phyloP scores from a whole-genome alignment of 2,797 vertebrate genomes.

The Saxicola maurus region DNA sequence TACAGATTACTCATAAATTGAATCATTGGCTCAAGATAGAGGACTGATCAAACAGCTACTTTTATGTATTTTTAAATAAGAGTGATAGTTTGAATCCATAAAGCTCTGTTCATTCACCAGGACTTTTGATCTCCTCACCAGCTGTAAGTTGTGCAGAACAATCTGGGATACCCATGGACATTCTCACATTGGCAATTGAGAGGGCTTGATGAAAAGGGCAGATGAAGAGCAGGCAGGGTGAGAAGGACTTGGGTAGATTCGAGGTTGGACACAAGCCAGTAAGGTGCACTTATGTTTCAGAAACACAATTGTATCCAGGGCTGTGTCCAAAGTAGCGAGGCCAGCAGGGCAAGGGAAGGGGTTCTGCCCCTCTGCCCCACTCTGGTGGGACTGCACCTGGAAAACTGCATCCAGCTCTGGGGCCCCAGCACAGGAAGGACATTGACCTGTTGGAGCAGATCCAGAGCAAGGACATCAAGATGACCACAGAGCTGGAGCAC shows the following conservation, averaged over 20 bases:
- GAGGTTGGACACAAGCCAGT: fast-evolving
- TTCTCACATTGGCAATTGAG: neutral
- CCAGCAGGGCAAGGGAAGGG: neutral
- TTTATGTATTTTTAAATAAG: neutral
- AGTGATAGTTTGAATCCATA: neutral
- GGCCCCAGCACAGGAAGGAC: no score
- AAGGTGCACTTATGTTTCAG: fast-evolving
- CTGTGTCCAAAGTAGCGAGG: fast-evolving
- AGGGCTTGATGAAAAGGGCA: neutral
- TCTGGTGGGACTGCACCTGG: neutral
- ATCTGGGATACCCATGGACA: neutral
- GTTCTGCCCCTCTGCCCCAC: neutral
- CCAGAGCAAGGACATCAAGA: neutral
- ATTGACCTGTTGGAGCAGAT: fast-evolving
- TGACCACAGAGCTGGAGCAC: neutral
- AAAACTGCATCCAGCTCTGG: neutral
- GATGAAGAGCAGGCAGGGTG: neutral
- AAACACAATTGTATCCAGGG: neutral
- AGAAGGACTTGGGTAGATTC: neutral
- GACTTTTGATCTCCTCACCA: neutral
- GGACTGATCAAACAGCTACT: neutral
- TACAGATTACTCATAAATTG: neutral
- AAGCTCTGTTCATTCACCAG: neutral
- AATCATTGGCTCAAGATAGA: neutral
- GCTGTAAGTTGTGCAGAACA: neutral